Base-by-base conservation (phyloP, 2,888 invertebrate genomes). In the Polymixis flavicincta region DNA sequence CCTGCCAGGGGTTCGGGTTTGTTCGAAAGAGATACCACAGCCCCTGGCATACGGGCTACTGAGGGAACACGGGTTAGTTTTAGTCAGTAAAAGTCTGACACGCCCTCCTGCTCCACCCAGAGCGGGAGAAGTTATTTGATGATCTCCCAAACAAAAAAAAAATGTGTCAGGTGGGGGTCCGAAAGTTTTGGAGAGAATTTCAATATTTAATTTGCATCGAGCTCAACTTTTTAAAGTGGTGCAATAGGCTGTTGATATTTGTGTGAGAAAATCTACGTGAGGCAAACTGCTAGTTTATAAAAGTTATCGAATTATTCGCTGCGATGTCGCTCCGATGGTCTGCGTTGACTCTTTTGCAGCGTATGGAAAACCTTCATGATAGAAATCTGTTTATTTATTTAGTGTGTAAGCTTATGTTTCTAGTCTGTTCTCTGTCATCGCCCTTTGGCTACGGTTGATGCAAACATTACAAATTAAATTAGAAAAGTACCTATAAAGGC, bases 361-460 rank as follows among this genome's bases (percentile, higher is more conserved):
- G 52, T 28, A 59, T 28, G 54, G 14, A 14, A 54, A 59, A 68
- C 54, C 45, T 70, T 74, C 42, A 19, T 61, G 17, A 17, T 67
- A 70, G 25, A 28, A 63, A 68, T 69, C 74, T 81, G 73, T 84
- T 78, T 78, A 89, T 89, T 91, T 92, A 91, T 91, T 91, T 92
- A 92, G 92, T 92, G 17, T 87, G 80, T 93, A 91, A 92, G 91
- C 85, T 89, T 87, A 85, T 89, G 87, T 92, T 87, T 93, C 93
- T 93, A 93, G 93, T 93, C 93, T 92, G 85, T 90, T 86, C 77
- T 89, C 80, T 85, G 74, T 81, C 84, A 66, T 59, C 8, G 57
- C 25, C 52, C 42, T 59, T 48, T 55, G 65, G 37, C 37, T 55
- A 28, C 19, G 70, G 70, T 72, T 59, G 68, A 65, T 63, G 57